Percentiles rank a stretch among this genome's conserved stretches.
Evolutionary conservation across 2,888 invertebrate genomes (phyloP).

Genomic region (Agonopterix alstromeriana): DNA sequence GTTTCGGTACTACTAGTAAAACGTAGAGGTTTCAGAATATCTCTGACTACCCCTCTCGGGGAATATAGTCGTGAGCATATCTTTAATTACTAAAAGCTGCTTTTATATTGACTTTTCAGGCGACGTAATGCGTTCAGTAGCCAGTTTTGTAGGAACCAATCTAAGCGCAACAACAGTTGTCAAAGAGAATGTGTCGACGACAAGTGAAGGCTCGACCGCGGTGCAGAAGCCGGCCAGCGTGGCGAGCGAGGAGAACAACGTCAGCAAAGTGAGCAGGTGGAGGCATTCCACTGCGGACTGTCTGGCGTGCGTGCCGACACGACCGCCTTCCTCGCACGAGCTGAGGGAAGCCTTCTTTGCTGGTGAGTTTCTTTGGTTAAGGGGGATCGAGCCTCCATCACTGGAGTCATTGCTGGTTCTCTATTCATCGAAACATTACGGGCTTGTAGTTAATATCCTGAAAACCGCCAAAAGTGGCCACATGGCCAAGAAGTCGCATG

Average conservation of each 20-base stretch:
- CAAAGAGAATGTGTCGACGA: not conserved
- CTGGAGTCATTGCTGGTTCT: no score
- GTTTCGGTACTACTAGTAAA: no score
- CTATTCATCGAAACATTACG: no score
- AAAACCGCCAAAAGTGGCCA: not conserved
- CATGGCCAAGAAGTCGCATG: no score
- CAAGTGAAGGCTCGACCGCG: not conserved
- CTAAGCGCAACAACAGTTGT: constrained; percentile 3
- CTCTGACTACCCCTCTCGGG: no score
- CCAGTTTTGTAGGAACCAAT: constrained; percentile 4
- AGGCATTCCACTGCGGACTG: constrained; percentile 50
- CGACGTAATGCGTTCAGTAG: constrained; percentile 6
- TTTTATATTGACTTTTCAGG: no score
- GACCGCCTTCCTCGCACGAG: constrained; percentile 62
- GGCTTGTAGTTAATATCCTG: not conserved
- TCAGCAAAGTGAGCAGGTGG: constrained; percentile 28
- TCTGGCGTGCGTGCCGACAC: constrained; percentile 53
- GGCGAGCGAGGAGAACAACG: constrained; percentile 9
- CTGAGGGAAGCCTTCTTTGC: constrained; percentile 68
- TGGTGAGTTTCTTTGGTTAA: constrained; percentile 27
- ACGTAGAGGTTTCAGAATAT: no score
- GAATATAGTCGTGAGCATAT: no score
- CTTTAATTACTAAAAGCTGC: no score
- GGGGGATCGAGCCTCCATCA: no score
- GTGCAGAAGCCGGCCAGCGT: not conserved